These are phyloP conservation scores for Thamnaconus septentrionalis DNA, from an alignment of 2,113 vertebrate species.

Conservation along the genomic window DNA sequence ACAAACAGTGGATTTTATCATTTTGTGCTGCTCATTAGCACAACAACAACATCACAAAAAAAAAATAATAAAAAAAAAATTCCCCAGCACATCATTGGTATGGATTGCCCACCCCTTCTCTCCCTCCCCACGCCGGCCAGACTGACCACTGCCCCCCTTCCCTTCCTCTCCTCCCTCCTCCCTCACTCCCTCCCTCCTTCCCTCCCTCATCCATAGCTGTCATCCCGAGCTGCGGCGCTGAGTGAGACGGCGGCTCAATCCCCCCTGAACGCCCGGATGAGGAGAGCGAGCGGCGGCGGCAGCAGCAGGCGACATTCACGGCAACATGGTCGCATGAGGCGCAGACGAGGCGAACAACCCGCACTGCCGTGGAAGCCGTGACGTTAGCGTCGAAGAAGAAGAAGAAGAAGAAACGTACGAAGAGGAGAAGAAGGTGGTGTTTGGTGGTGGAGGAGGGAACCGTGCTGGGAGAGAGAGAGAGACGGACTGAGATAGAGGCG, in stretches of 20 bases:
- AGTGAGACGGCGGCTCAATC: constrained; percentile 41
- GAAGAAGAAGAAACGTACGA: too few relatives aligned
- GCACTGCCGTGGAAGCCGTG: not conserved
- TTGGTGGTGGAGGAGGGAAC: constrained; percentile 28
- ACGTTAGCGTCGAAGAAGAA: constrained; percentile 7
- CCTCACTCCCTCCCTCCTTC: not conserved
- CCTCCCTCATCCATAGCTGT: constrained; percentile 58
- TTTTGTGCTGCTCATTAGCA: too few relatives aligned
- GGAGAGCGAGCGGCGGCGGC: not conserved
- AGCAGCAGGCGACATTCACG: constrained; percentile 51
- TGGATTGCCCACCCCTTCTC: too few relatives aligned
- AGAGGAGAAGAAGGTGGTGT: too few relatives aligned
- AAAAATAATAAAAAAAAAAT: too few relatives aligned
- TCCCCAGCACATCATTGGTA: too few relatives aligned
- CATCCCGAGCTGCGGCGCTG: constrained; percentile 38
- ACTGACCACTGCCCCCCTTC: constrained; percentile 25
- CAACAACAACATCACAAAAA: too few relatives aligned
- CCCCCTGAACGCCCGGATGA: constrained; percentile 59
- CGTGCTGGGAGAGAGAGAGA: constrained; percentile 37
- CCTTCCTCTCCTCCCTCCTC: not conserved
- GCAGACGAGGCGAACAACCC: not conserved
- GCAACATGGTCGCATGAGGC: constrained; percentile 56
- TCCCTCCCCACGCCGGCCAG: not conserved
- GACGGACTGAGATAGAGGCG: constrained; percentile 38
- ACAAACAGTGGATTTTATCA: too few relatives aligned